Percentiles rank a stretch among this genome's conserved stretches.
Evolutionary conservation across 2,797 vertebrate species (phyloP).

Genomic region (Melanotaenia parkinsoni): DNA sequence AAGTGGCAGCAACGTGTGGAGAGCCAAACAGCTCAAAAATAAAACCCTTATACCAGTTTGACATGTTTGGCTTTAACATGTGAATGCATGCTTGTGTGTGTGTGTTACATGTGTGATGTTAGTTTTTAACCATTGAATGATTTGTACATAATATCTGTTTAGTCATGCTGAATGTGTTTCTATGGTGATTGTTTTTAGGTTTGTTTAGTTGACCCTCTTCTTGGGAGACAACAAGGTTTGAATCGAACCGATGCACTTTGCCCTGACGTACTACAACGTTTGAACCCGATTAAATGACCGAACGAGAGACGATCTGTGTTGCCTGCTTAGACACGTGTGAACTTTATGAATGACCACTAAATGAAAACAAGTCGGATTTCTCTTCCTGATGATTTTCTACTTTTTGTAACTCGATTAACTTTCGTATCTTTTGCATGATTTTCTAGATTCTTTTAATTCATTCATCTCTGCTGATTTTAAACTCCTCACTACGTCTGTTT

Average conservation of each 20-base stretch:
- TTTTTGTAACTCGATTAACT: slow-evolving; percentile 58
- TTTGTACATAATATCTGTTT: slow-evolving; percentile 80
- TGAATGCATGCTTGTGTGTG: slow-evolving; percentile 22
- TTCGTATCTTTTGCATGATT: slow-evolving; percentile 54
- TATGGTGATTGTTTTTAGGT: slow-evolving; percentile 76
- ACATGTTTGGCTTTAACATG: not conserved
- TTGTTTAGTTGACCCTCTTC: slow-evolving; percentile 66
- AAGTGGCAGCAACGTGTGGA: slow-evolving; percentile 19
- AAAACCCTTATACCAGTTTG: rapidly evolving
- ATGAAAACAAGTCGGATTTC: slow-evolving; percentile 26
- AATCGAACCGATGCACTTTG: slow-evolving; percentile 95
- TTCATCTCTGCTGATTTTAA: slow-evolving; percentile 27
- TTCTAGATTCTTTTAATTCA: slow-evolving; percentile 33
- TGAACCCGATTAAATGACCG: slow-evolving; percentile 66
- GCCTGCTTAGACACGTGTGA: slow-evolving; percentile 30
- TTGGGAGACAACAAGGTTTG: slow-evolving; percentile 60
- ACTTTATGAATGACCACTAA: slow-evolving; percentile 80
- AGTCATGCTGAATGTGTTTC: slow-evolving; percentile 88
- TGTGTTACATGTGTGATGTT: slow-evolving; percentile 59
- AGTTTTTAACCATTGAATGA: slow-evolving; percentile 77
- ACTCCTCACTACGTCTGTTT: slow-evolving; percentile 10
- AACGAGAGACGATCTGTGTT: slow-evolving; percentile 45
- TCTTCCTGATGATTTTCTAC: slow-evolving; percentile 54
- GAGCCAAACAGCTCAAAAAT: slow-evolving; percentile 5
- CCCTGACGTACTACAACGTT: slow-evolving; percentile 84